phyloP scores from a whole-genome alignment of 2,888 invertebrate species.

The Pelosia muscerda region DNA sequence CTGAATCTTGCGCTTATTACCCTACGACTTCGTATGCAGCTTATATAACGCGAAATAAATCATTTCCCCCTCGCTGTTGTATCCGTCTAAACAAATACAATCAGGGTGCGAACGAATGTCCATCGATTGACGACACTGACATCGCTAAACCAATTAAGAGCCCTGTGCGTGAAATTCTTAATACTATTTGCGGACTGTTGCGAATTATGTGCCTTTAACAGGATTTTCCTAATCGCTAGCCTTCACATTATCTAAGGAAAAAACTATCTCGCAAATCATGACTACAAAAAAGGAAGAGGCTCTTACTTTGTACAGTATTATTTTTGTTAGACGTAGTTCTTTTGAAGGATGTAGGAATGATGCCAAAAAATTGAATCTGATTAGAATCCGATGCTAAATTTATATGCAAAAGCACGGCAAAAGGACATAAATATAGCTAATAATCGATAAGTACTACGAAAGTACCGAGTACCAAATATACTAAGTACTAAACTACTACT shows the following conservation, averaged over 20 bases:
- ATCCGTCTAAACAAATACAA: conserved; percentile 1
- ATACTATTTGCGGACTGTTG: conserved; percentile 29
- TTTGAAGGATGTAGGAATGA: too few relatives aligned
- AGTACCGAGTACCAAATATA: too few relatives aligned
- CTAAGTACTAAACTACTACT: too few relatives aligned
- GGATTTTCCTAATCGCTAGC: conserved; percentile 26
- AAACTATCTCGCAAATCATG: background rate
- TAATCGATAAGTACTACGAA: too few relatives aligned
- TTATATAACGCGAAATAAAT: conserved; percentile 42
- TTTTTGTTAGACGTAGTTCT: too few relatives aligned
- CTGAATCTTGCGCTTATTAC: conserved; percentile 35
- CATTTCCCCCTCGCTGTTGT: conserved; percentile 30
- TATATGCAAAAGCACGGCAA: too few relatives aligned
- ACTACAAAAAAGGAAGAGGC: background rate
- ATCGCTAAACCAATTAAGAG: conserved; percentile 31
- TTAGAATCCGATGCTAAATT: too few relatives aligned
- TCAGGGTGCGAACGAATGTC: conserved; percentile 5
- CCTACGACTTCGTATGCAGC: conserved; percentile 25
- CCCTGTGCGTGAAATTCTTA: conserved; percentile 21
- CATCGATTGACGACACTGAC: conserved; percentile 13
- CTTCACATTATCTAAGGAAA: conserved; percentile 5
- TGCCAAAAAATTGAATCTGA: too few relatives aligned
- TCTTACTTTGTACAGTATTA: background rate
- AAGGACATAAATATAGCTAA: too few relatives aligned
- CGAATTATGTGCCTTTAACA: conserved; percentile 30